Base-by-base conservation (phyloP, 2,888 invertebrate genomes). In the Lomographa bimaculata region DNA sequence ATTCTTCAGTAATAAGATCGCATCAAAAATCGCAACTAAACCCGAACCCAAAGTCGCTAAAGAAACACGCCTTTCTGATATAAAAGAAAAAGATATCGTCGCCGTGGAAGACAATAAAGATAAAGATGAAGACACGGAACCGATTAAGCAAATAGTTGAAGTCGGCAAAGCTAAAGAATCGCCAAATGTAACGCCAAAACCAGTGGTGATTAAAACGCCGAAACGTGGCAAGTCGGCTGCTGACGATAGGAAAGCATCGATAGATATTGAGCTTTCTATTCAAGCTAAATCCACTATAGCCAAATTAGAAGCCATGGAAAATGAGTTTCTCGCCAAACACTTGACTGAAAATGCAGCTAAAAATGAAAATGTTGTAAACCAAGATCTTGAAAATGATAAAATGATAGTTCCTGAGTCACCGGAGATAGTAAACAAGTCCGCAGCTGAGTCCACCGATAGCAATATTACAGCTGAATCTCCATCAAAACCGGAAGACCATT, bases 111-210 rank as follows among this genome's bases (percentile, higher is more conserved):
- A 55, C 6, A 44, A 37, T 7, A 14, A 14, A 12, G 34, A 27
- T 6, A 20, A 41, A 16, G 32, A 29, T 26, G 46, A 48, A 10
- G 58, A 59, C 32, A 40, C 40, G 11, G 55, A 55, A 16, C 12
- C 35, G 7, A 8, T 26, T 7, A 54, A 47, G 7, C 49, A 55
- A 11, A 21, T 51, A 10, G 68, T 89, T 11, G 89, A 87, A 64
- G 59, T 83, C 33, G 89, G 86, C 0, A 84, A 76, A 64, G 89
- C 84, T 24, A 81, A 80, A 46, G 84, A 86, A 66, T 68, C 57
- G 43, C 63, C 70, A 11, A 85, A 79, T 43, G 64, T 58, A 14
- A 52, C 60, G 34, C 87, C 89, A 6, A 82, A 79, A 54, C 76
- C 64, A 42, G 85, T 87, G 6, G 61, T 86, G n/a, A 63, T 86